phyloP scores from a whole-genome alignment of 2,113 vertebrate species.

The Myocastor coypus region DNA sequence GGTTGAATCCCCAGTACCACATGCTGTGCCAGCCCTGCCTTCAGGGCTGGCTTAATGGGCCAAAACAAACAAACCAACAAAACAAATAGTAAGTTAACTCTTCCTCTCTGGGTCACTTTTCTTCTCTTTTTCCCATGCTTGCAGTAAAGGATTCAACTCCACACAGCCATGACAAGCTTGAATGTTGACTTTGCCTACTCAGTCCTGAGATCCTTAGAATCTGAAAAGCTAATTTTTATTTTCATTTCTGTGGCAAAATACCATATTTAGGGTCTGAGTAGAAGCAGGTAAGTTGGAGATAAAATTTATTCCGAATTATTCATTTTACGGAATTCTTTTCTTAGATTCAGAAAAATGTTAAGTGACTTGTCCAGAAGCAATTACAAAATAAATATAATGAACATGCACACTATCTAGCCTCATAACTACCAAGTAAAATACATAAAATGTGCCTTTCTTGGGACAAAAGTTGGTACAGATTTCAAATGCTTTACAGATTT shows the following conservation, averaged over 20 bases:
- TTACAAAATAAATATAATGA: conserved; percentile 2
- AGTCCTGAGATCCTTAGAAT: not conserved
- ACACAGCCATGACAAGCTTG: not conserved
- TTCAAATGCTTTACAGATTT: conserved; percentile 47
- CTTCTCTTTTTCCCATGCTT: not conserved
- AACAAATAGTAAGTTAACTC: not conserved
- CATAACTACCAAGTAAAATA: conserved; percentile 16
- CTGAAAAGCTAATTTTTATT: not conserved
- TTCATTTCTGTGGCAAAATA: not conserved
- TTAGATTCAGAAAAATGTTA: conserved; percentile 39
- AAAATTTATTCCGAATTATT: not conserved
- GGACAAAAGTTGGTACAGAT: conserved; percentile 36
- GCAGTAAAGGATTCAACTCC: not conserved
- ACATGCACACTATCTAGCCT: not conserved
- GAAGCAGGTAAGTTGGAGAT: not conserved
- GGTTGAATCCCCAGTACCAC: too few species aligned
- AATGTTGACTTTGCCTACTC: not conserved
- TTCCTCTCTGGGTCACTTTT: not conserved
- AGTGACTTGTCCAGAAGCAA: conserved; percentile 6
- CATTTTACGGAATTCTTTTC: conserved; percentile 23
- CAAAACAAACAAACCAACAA: too few species aligned
- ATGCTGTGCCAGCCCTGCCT: too few species aligned
- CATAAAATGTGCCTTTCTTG: conserved; percentile 32
- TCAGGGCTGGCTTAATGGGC: too few species aligned
- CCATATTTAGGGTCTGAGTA: not conserved